A percentile compares a stretch with the other conserved stretches of the same genome.
These are phyloP conservation scores for Zaprionus nigranus DNA, from an alignment of 1,140 invertebrate species.

Conservation along the genomic window DNA sequence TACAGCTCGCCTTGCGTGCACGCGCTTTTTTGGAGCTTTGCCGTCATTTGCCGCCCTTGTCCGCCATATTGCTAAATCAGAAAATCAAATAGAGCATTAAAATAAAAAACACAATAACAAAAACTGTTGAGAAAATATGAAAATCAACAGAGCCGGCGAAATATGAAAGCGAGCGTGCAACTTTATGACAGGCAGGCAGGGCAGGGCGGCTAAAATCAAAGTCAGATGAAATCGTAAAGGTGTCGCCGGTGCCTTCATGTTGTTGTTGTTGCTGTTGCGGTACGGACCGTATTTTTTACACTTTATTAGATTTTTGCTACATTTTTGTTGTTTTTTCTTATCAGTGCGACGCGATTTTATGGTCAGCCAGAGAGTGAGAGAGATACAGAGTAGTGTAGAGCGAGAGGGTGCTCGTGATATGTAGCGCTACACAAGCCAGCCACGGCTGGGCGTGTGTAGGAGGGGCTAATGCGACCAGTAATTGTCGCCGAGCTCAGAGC, in stretches of 20 bases:
- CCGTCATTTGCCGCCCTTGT: slow-evolving; percentile 36
- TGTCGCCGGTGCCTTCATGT: slow-evolving; percentile 16
- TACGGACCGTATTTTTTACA: slow-evolving; percentile 27
- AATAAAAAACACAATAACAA: slow-evolving; percentile 35
- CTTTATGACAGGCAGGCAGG: slow-evolving; percentile 59
- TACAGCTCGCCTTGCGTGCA: slow-evolving; percentile 6
- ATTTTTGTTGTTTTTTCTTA: slow-evolving; percentile 62
- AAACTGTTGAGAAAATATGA: slow-evolving; percentile 47
- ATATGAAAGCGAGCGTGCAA: slow-evolving; percentile 67
- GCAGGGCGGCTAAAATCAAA: slow-evolving; percentile 76
- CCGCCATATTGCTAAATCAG: slow-evolving; percentile 80
- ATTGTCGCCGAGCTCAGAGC: slow-evolving; percentile 32
- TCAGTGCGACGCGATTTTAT: slow-evolving; percentile 61
- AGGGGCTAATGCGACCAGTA: slow-evolving; percentile 57
- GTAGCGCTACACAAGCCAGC: not conserved
- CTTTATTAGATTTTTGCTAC: slow-evolving; percentile 77
- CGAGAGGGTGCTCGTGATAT: slow-evolving; percentile 26
- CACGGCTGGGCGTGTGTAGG: not conserved
- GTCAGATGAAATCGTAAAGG: slow-evolving; percentile 50
- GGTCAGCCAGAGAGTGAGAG: slow-evolving; percentile 46
- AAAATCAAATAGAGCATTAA: slow-evolving; percentile 78
- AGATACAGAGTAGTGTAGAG: slow-evolving; percentile 32
- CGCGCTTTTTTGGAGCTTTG: slow-evolving; percentile 25
- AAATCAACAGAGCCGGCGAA: slow-evolving; percentile 72
- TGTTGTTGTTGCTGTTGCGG: slow-evolving; percentile 11